phyloP scores from a whole-genome alignment of 2,797 vertebrate genomes.

The Chelon auratus region DNA sequence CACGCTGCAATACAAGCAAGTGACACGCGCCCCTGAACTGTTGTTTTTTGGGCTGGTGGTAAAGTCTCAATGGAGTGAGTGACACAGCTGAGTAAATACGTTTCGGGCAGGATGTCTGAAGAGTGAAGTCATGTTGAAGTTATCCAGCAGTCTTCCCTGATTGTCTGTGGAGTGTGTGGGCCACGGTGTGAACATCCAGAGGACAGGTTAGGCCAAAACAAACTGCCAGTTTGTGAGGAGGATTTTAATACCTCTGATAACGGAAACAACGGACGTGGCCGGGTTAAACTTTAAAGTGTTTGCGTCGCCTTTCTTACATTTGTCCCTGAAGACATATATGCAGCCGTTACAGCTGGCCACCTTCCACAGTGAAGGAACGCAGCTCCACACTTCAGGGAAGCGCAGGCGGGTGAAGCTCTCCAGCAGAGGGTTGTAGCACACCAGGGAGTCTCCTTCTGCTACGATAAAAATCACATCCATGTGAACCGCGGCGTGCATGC shows the following conservation, averaged over 20 bases:
- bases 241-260: conserved; percentile 95
- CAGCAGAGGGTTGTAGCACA: conserved; percentile 96
- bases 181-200: conserved; percentile 11
- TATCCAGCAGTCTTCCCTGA: conserved; percentile 42
- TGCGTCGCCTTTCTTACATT: conserved; percentile 97
- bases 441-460: conserved; percentile 94
- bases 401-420: conserved; percentile 98
- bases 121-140: conserved; percentile 37
- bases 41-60: conserved; percentile 21
- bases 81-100: conserved; percentile 58
- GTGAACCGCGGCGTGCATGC: conserved; percentile 97
- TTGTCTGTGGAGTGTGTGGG: conserved; percentile 30
- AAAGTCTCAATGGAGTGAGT: conserved; percentile 47
- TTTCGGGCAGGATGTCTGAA: conserved; percentile 38
- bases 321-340: conserved; percentile 97
- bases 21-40: conserved; percentile 26
- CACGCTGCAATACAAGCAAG: conserved; percentile 48
- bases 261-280: conserved; percentile 95
- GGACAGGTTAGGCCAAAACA: conserved; percentile 89
- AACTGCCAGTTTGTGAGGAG: conserved; percentile 98
- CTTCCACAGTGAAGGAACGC: conserved; percentile 96
- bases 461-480: conserved; percentile 98
- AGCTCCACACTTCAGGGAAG: conserved; percentile 97
- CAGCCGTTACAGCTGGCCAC: conserved; percentile 98
- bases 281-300: conserved; percentile 98